These are phyloP conservation scores for Choreutis nemorana DNA, from an alignment of 2,888 invertebrate species.

Conservation along the genomic window DNA sequence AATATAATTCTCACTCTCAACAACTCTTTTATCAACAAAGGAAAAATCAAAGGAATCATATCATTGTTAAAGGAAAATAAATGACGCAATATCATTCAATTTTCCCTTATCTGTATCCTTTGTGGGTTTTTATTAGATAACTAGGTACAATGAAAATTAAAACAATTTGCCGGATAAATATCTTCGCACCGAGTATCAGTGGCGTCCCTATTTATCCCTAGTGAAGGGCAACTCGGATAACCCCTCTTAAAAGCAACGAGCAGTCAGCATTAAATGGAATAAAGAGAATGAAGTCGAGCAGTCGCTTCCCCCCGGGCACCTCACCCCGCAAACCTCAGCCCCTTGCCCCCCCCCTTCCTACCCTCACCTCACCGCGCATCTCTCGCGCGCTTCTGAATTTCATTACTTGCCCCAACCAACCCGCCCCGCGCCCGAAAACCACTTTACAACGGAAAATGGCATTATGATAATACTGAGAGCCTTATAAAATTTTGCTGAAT, in stretches of 20 bases:
- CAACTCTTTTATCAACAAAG: too few species aligned
- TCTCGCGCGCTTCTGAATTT: constrained; percentile 49
- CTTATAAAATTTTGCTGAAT: constrained; percentile 59
- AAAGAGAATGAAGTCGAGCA: constrained; percentile 63
- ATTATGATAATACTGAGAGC: constrained; percentile 62
- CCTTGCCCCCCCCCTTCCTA: constrained; percentile 14
- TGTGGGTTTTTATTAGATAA: constrained; percentile 62
- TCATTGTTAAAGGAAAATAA: constrained; percentile 43
- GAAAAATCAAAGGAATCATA: too few species aligned
- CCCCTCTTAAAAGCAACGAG: constrained; percentile 67
- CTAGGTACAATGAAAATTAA: constrained; percentile 68
- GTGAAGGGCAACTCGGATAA: constrained; percentile 63
- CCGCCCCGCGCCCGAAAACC: constrained; percentile 49
- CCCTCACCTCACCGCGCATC: constrained; percentile 17
- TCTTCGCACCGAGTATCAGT: constrained; percentile 60
- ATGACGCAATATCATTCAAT: constrained; percentile 44
- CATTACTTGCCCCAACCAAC: constrained; percentile 48
- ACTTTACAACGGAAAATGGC: constrained; percentile 63
- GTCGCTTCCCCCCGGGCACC: constrained; percentile 27
- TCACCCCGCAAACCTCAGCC: constrained; percentile 14
- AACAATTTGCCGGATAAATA: constrained; percentile 69
- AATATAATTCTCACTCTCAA: constrained; percentile 9
- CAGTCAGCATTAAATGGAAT: constrained; percentile 67
- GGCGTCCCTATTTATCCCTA: constrained; percentile 60
- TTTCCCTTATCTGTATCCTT: constrained; percentile 49